Evolutionary conservation across 2,113 vertebrate species (phyloP), one percentile per base, ranked within the genome.

Genomic region (Myrmecobius fasciatus): DNA sequence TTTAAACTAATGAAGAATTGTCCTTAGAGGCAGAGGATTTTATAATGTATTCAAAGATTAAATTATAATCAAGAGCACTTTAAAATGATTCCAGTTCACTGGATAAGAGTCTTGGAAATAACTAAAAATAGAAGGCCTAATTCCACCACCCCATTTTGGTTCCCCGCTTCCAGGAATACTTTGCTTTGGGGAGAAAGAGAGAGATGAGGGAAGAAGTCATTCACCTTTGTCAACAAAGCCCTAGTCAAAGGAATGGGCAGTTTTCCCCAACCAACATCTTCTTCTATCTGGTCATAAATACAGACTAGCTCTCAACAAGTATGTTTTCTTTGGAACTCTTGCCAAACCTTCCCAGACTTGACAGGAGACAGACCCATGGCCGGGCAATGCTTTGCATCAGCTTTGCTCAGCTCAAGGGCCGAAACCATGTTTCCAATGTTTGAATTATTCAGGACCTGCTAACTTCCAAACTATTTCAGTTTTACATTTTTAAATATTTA

Each of bases 401-500:
- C 94, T 94, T 95, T 56, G 91, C 93, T 97, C 51, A 93, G 95
- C 89, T 90, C 97, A 94, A 95, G 83, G 0, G 1, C 95, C 0
- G 1, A 95, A 83, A 94, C 49, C 56, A 48, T 1, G 25, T 97
- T 97, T 98, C 91, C 49, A 31, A 10, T 89, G 88, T 53, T 91
- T 98, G 97, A 98, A 99, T 98, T 98, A 99, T 98, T 99, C 95
- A 99, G 91, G 94, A 94, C 89, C 48, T 60, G 92, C 97, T 97
- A 98, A 97, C 97, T 98, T 98, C 95, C 96, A 98, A 98, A 98
- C 97, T 98, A 98, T 97, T 98, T 98, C 97, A 91, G 98, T 97
- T 98, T 98, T 98, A 98, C 97, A 98, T 98, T 98, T 98, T 98
- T 98, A 98, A 98, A 98, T 99, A 98, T 99, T 99, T 99, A 98